These are phyloP conservation scores for Abrostola triplasia DNA, from an alignment of 2,888 invertebrate species.

Conservation along the genomic window DNA sequence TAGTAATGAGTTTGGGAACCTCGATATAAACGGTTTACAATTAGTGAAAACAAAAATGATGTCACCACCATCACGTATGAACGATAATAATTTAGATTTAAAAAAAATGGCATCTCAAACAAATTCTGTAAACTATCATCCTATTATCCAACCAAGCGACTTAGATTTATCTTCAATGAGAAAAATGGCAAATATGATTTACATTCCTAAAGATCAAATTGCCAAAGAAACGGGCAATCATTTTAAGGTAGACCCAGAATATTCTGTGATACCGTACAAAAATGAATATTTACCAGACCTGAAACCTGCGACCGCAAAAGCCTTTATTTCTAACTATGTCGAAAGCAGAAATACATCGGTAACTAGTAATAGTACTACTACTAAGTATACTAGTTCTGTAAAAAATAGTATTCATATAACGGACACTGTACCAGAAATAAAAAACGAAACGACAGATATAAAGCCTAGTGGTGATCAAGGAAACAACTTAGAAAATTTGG, in stretches of 20 bases:
- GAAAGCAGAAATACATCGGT: slow-evolving; percentile 6
- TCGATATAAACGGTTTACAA: slow-evolving; percentile 44
- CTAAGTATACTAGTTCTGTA: slow-evolving; percentile 5
- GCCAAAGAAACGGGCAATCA: slow-evolving; percentile 24
- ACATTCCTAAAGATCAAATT: slow-evolving; percentile 22
- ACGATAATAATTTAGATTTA: slow-evolving; percentile 9
- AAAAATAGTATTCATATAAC: slow-evolving; percentile 12
- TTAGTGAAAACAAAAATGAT: slow-evolving; percentile 53
- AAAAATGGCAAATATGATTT: slow-evolving; percentile 39
- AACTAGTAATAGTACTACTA: neutral
- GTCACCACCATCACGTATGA: neutral
- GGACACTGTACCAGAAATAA: neutral
- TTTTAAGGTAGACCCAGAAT: slow-evolving; percentile 16
- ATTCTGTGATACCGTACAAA: neutral
- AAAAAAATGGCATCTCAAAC: slow-evolving; percentile 10
- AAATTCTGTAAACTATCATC: slow-evolving; percentile 13
- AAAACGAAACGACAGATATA: neutral
- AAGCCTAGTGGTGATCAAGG: slow-evolving; percentile 6
- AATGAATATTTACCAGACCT: neutral
- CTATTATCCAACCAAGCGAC: slow-evolving; percentile 11
- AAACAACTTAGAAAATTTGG: slow-evolving; percentile 11
- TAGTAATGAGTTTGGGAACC: slow-evolving; percentile 35
- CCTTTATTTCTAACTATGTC: slow-evolving; percentile 1
- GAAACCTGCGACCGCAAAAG: neutral
- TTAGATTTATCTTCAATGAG: slow-evolving; percentile 37